Percentiles rank a stretch among this genome's conserved stretches.
phyloP scores from a whole-genome alignment of 1,140 invertebrate species.

The Kradibia gibbosae region DNA sequence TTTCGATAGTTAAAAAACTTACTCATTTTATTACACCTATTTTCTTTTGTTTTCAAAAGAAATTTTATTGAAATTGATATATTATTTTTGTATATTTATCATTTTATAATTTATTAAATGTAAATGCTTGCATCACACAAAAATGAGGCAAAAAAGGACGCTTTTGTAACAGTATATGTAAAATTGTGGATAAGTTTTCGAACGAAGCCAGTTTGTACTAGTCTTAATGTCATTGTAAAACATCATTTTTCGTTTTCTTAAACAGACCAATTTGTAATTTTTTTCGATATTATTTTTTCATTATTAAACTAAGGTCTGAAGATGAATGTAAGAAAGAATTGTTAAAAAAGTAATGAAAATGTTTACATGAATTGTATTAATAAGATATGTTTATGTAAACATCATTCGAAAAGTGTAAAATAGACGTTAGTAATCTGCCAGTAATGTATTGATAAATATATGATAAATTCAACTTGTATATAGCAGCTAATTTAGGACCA shows the following conservation, averaged over 20 bases:
- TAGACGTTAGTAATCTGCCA: background rate
- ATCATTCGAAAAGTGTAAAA: slow-evolving; percentile 45
- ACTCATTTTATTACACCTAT: slow-evolving; percentile 9
- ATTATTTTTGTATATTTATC: slow-evolving; percentile 50
- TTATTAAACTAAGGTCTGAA: slow-evolving; percentile 11
- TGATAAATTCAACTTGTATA: slow-evolving; percentile 34
- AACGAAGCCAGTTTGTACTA: slow-evolving; percentile 60
- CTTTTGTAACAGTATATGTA: slow-evolving; percentile 31
- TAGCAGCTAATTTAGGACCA: slow-evolving; percentile 45
- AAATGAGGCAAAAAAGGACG: slow-evolving; percentile 24
- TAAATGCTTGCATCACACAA: slow-evolving; percentile 25
- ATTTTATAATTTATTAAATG: slow-evolving; percentile 41
- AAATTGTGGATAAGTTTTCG: slow-evolving; percentile 49
- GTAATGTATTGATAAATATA: background rate
- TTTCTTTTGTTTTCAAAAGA: slow-evolving; percentile 43
- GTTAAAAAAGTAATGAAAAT: slow-evolving; percentile 9
- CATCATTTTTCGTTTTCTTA: slow-evolving; percentile 47
- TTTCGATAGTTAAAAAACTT: background rate
- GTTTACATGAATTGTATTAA: slow-evolving; percentile 33
- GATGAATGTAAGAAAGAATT: slow-evolving; percentile 9
- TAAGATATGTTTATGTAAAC: slow-evolving; percentile 29
- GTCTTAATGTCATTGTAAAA: slow-evolving; percentile 53
- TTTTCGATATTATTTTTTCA: slow-evolving; percentile 32
- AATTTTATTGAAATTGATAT: slow-evolving; percentile 39
- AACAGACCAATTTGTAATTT: slow-evolving; percentile 43